Base-by-base conservation (phyloP, 1,140 invertebrate species). In the Frieseomelitta varia region DNA sequence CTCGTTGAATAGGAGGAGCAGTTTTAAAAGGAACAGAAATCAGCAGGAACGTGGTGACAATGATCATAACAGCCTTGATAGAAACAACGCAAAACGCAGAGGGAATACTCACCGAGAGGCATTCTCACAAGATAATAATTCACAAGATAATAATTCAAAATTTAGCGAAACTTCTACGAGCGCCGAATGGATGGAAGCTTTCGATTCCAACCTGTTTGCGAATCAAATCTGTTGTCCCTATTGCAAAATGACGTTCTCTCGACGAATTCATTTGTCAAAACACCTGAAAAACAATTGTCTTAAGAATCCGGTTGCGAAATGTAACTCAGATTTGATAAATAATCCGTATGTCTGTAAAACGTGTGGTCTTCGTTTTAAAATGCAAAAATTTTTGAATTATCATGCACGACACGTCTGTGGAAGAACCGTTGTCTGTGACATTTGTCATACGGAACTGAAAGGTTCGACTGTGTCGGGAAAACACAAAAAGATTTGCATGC, bases 381-480 rank as follows among this genome's bases (percentile, higher is more conserved):
- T 71, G 0, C n/a, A 65, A n/a, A 91, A 90, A 10, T 17, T 24
- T 0, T n/a, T 91, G n/a, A 81, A 79, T 1, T 87, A 73, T 58
- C 91, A 92, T 56, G 27, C 72, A 14, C 90, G 24, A 15, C 81
- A 90, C 39, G 89, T 86, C 6, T 92, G 91, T 27, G 39, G 88
- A 4, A 19, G 39, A 15, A 2, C 0, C 0, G 0, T 68, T 1
- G 58, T 17, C 4, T 88, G 87, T 34, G 0, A 1, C 0, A 12
- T 67, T 1, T 88, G 87, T 8, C 15, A 61, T 11, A 58, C 0
- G 3, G 21, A 4, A 6, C 17, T 87, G 2, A 4, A 0, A 1
- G 86, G 86, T 12, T 0, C 2, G 0, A 10, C 1, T 2, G 4
- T 85, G 19, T 0, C 58, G 12, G 0, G 6, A 19, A 53, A 51